Evolutionary conservation across 2,797 vertebrate species (phyloP).

Genomic region (Sebastes iracundus): DNA sequence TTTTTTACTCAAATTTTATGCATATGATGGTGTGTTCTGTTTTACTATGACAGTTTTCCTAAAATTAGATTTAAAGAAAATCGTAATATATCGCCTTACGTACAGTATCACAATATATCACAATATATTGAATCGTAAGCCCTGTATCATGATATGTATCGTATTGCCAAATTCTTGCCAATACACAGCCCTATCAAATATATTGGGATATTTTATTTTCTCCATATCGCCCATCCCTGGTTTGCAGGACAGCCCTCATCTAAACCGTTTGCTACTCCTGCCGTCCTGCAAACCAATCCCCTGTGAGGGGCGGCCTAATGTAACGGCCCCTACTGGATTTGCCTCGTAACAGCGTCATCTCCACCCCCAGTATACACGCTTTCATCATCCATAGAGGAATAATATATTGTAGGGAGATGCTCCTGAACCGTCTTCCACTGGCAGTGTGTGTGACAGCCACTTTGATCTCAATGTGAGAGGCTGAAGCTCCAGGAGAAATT

Average conservation of each 20-base stretch:
- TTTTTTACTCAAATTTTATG: no score
- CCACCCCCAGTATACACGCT: constrained; percentile 63
- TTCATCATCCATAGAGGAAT: constrained; percentile 81
- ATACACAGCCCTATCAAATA: no score
- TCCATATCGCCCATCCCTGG: not conserved
- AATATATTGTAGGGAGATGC: constrained; percentile 76
- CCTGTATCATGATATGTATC: no score
- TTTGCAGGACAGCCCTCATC: constrained; percentile 19
- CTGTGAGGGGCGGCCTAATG: constrained; percentile 35
- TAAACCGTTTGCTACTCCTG: constrained; percentile 41
- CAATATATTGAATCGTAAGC: no score
- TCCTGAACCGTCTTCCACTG: constrained; percentile 75
- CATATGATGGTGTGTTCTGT: no score
- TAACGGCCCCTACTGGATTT: constrained; percentile 70
- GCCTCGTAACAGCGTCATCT: constrained; percentile 75
- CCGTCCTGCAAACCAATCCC: constrained; percentile 58
- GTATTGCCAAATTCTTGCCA: no score
- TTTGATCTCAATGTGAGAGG: constrained; percentile 83
- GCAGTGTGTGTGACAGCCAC: constrained; percentile 80
- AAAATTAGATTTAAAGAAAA: no score
- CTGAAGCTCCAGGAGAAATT: constrained; percentile 83
- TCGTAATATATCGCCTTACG: no score
- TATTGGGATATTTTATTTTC: no score
- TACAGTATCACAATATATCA: no score
- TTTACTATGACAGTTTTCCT: no score